Base-by-base conservation (phyloP, 2,113 vertebrate genomes). In the Callaeas wilsoni region DNA sequence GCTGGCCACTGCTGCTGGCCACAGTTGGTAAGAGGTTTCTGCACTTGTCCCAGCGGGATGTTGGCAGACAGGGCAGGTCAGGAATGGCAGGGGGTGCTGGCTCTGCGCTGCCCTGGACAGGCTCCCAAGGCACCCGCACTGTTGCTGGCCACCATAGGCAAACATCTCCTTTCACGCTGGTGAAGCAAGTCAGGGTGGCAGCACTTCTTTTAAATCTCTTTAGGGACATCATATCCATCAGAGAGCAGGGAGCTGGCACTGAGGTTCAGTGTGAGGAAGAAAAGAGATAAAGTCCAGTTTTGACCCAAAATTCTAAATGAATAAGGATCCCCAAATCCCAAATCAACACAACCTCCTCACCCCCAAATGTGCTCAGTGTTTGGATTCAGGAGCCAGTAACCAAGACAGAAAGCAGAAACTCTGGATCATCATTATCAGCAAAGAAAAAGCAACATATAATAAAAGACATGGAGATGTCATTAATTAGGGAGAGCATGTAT, bases 111-210 rank as follows among this genome's bases (percentile, higher is more conserved):
- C 53, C 41, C 7, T 74, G 49, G 22, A 35, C 26, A 23, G 46
- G 53, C 33, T 74, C 55, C 29, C 26, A 5, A 33, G 68, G 33
- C 63, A 17, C 25, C 5, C 1, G 10, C 21, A 1, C 41, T 7
- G 12, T 2, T n/a, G 18, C 39, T 6, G 1, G 12, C 21, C 9
- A 3, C n/a, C 55, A 3, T 0, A 1, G 46, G 50, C 41, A n/a
- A 41, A 32, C 6, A 13, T 8, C 13, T 19, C 35, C 27, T 0
- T 16, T 12, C 15, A 4, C 8, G 3, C 7, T 2, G 6, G 2
- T 20, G 6, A 26, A 47, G 12, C 21, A 2, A 12, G 5, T 10
- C 23, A 10, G 67, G 16, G 25, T 14, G 5, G 30, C n/a, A 7
- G 62, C 10, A 5, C 42, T 25, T 26, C 22, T 22, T 39, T 44